phyloP scores from a whole-genome alignment of 92 coral and sea anemone genomes.

The Micromussa lordhowensis region DNA sequence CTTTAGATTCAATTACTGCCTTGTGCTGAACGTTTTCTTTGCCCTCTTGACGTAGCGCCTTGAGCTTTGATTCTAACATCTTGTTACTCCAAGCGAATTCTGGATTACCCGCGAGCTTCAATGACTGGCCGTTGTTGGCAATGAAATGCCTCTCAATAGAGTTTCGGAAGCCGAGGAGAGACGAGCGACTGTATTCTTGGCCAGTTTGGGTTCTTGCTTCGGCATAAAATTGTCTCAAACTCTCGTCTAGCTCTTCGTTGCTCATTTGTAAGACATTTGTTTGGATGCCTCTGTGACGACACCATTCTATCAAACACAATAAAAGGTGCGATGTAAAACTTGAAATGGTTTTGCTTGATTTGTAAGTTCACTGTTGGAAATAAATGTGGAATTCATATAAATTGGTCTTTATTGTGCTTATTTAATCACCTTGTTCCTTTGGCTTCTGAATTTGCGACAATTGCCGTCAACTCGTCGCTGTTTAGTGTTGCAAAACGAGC shows the following conservation, averaged over 20 bases:
- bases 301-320: constrained; percentile 53
- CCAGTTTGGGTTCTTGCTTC: constrained; percentile 55
- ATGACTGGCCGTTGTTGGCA: constrained; percentile 15
- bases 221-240: constrained; percentile 35
- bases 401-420: constrained; percentile 1
- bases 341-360: not conserved
- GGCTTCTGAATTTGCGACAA: not conserved
- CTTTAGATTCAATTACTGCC: no score
- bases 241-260: constrained; percentile 39
- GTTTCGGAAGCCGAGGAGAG: constrained; percentile 48
- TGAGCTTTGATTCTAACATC: constrained; percentile 51
- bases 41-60: constrained; percentile 13
- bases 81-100: constrained; percentile 39
- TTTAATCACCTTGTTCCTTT: constrained; percentile 25
- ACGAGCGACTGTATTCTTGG: no score
- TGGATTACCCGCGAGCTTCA: constrained; percentile 47
- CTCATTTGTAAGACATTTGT: constrained; percentile 26
- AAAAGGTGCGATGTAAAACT: not conserved
- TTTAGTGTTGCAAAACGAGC: not conserved
- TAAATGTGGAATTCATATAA: not conserved
- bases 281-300: constrained; percentile 27
- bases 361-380: not conserved
- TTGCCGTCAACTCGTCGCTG: not conserved
- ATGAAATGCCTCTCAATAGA: constrained; percentile 34
- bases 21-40: no score